Base-by-base conservation (phyloP, 1,140 invertebrate species). In the Geopemphigus sp. region DNA sequence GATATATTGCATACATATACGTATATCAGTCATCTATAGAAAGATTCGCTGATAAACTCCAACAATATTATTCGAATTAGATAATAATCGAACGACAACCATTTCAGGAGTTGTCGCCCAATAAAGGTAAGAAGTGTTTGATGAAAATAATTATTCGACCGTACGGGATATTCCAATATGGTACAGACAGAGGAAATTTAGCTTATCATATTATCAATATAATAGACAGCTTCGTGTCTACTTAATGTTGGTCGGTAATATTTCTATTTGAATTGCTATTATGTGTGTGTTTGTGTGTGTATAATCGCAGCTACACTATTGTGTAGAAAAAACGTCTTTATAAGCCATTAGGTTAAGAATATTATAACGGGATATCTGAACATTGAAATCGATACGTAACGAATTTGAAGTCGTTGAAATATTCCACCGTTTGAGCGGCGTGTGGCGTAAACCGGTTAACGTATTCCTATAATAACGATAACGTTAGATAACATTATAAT, bases 11-110 rank as follows among this genome's bases (percentile, higher is more conserved):
- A n/a, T 1, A 54, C 19, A 19, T 54, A 54, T 54, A 54, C 3
- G 53, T 54, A 54, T 39, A 39, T 39, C 32, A 8, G 8, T 39
- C 32, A 8, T 4, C 32, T 39, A 8, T 39, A 39, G 32, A 39
- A 1, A 1, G 19, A 64, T 64, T 64, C 12, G n/a, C n/a, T 1
- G 32, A 64, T 64, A 5, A n/a, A 12, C 11, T 64, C 17, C n/a
- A 39, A 64, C 32, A 11, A 45, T 68, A 68, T 24, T 47, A 1
- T 47, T 12, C 45, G 19, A 4, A 68, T 68, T 22, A 10, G 64
- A 68, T 68, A 47, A 24, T 24, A 22, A 47, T 47, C n/a, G 11
- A 68, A 24, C 22, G 64, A 68, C 24, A 47, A 68, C 64, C 39
- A 3, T 47, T 68, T 24, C 1, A 12, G 10, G 64, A 68, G n/a